Evolutionary conservation across 2,113 vertebrate genomes (phyloP), one percentile per base, ranked within the genome.

Genomic region (Salvelinus sp.): DNA sequence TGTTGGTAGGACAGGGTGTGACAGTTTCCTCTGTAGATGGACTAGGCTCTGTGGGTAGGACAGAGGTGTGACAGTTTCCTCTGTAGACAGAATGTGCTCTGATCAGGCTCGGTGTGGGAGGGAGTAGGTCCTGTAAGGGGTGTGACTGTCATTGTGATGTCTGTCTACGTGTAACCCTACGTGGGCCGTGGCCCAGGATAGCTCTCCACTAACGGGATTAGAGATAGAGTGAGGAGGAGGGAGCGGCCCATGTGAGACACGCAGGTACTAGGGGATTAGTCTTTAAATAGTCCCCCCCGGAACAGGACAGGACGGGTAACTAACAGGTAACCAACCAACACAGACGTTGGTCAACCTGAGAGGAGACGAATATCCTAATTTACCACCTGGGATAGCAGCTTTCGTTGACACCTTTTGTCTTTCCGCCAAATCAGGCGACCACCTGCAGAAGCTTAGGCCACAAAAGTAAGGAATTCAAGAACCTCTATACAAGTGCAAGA

Each of bases 141-240:
- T 38, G 65, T 75, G 75, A 44, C 38, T 44, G 38, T 2, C 38
- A 44, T 9, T 44, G 38, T 44, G 9, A 44, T 44, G 38, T 44
- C 9, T 10, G 38, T 10, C 38, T 44, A 12, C 38, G 38, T 44
- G 38, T 64, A 27, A 0, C 76, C 73, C 72, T 83, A 22, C 50
- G 18, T 79, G 57, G 16, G 33, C 79, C 33, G 67, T 72, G 72
- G 85, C 90, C 87, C 86, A 88, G 87, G 86, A 92, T 92, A 94
- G 91, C 82, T 87, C 82, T 87, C 83, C 20, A 48, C 80, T 93
- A 90, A 93, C 77, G 54, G 78, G 92, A 92, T 93, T 93, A 93
- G 3, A 54, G 3, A 54, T 16, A 2, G 50, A 57, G 6, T 1
- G n/a, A 23, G 58, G 58, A 62, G 58, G 58, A 62, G n/a, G 58